Base-by-base conservation (phyloP, 2,113 vertebrate genomes). In the Rhizomys pruinosus region DNA sequence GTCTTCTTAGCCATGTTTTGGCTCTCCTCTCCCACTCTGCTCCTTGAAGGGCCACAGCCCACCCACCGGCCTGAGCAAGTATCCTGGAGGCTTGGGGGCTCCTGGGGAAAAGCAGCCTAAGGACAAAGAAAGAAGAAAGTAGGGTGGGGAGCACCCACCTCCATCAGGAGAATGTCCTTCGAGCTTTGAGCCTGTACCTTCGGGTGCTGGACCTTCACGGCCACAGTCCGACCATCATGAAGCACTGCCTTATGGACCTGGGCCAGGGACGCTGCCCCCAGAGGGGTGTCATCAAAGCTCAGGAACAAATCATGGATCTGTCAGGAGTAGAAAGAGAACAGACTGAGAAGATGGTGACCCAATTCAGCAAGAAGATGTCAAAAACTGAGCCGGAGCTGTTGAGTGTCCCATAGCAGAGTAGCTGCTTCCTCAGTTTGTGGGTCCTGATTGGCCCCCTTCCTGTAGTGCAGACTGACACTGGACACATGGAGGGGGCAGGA, bases 191-290 rank as follows among this genome's bases (percentile, higher is more conserved):
- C 96, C 96, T 99, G 99, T 39, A 99, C 99, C 95, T 99, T 99
- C 2, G 99, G 99, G 97, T 99, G 99, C 96, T 99, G 99, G 73
- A 99, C 99, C 98, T 99, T 99, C 94, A 99, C 99, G 0, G 99
- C 99, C 95, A 99, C 99, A 0, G 98, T 99, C 92, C 98, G 98
- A n/a, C 99, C 99, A 85, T 99, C 99, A 87, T 85, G 98, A 85
- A 99, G 97, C 94, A 99, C 98, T 0, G 99, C 99, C 97, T 98
- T 99, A 97, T 99, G 99, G 89, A 99, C 99, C 98, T 99, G 99
- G n/a, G 99, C 99, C 96, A 99, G 98, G 0, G 99, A 99, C 7
- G 99, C 99, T 1, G 99, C 98, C 77, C 99, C 99, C 92, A 99
- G 97, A 20, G 99, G 99, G 32, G 98, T 98, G 96, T 99, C 98